phyloP scores from a whole-genome alignment of 2,797 vertebrate genomes.

The Ceryle rudis region DNA sequence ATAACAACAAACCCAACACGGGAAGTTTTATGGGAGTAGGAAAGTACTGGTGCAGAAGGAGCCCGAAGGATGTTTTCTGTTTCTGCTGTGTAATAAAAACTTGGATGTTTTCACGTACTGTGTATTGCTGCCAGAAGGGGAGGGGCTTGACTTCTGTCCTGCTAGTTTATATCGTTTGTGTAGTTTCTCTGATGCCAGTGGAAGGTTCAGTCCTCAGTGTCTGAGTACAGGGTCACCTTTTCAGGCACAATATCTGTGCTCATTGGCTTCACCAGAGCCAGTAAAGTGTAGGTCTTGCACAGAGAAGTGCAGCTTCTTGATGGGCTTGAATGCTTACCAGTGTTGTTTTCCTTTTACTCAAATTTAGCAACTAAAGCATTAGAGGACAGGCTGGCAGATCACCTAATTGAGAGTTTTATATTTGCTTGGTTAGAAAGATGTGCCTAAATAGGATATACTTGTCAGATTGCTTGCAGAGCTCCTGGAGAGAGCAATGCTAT shows the following conservation, averaged over 20 bases:
- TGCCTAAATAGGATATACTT: background rate
- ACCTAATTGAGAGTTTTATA: background rate
- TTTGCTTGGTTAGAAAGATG: conserved; percentile 1
- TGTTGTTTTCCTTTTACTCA: background rate
- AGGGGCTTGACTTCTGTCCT: background rate
- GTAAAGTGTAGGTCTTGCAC: background rate
- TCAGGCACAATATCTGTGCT: background rate
- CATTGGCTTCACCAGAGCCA: background rate
- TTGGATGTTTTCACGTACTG: background rate
- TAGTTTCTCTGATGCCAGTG: background rate
- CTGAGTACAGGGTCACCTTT: background rate
- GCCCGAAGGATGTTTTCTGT: background rate
- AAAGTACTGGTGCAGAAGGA: background rate
- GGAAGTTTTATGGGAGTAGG: background rate
- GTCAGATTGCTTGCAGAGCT: background rate
- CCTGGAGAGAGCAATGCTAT: background rate
- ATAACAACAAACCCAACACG: background rate
- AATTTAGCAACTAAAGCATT: background rate
- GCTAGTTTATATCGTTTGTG: background rate
- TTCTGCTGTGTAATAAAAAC: background rate
- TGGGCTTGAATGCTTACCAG: background rate
- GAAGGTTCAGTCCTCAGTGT: background rate
- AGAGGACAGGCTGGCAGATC: background rate
- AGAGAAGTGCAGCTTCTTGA: background rate
- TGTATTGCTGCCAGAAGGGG: background rate